Evolutionary conservation across 2,797 vertebrate species (phyloP), one percentile per base, ranked within the genome.

Genomic region (Smutsia temminckii): DNA sequence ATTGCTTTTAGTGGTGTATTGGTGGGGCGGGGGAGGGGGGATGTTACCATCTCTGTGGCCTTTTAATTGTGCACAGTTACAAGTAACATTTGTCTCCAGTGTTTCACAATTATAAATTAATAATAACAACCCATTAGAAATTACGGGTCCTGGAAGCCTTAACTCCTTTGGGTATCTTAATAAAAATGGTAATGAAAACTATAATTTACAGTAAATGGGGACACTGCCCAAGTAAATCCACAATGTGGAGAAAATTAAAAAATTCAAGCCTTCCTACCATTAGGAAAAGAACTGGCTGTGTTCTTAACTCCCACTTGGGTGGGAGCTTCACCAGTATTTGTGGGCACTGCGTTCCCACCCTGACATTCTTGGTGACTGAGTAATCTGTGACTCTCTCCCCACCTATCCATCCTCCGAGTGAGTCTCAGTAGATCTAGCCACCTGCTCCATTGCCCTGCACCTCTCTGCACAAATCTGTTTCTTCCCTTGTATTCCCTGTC

Each of bases 121-220:
- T 97, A 97, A 97, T 95, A 97, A 79, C 89, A 93, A 71, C 90
- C 87, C 95, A 94, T 95, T 97, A 96, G 96, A 97, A 97, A 94
- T 96, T 96, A 97, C 0, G 42, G 72, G 94, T 89, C 61, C 68
- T 78, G 93, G 88, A 96, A 96, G 86, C 69, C 80, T 74, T 77
- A 71, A 53, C 80, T 97, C 96, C 96, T 97, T 90, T 96, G 97
- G 97, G 96, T 96, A 95, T 96, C 97, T 97, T 97, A 96, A 97
- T 97, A 97, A 97, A 97, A 96, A 96, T 97, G 97, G 96, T 97
- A 97, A 97, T 97, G 96, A 97, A 97, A 97, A 94, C 93, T 94
- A 97, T 97, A 96, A 97, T 97, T 97, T 97, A 97, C 91, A 95
- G 89, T 97, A 97, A 97, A 96, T 92, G 96, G 96, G 95, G 96